Percentiles rank a stretch among this genome's conserved stretches.
phyloP scores from a whole-genome alignment of 2,113 vertebrate genomes.

The Acrocephalus arundinaceus region DNA sequence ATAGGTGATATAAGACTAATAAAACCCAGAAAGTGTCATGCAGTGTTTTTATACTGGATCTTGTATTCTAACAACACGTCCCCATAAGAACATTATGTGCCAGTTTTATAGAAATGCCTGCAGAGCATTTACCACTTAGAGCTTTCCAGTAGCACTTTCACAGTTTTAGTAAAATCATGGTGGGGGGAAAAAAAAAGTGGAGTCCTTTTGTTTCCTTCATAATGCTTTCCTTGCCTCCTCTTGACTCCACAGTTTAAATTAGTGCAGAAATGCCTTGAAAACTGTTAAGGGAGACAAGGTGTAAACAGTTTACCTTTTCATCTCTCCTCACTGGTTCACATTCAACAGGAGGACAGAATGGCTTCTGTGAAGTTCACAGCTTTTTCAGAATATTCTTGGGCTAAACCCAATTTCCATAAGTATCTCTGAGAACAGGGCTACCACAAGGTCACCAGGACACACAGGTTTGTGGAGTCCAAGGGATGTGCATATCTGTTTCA shows the following conservation, averaged over 20 bases:
- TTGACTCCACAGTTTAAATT: background rate
- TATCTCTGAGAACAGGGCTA: background rate
- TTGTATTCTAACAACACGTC: fast-evolving
- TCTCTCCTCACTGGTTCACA: fast-evolving
- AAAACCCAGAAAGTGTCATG: background rate
- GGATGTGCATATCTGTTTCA: background rate
- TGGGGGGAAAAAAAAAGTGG: no score
- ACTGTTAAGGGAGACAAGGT: background rate
- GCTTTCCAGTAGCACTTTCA: background rate
- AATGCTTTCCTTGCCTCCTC: background rate
- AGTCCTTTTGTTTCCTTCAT: background rate
- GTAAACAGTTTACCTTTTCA: background rate
- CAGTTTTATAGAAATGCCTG: background rate
- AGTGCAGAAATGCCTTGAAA: background rate
- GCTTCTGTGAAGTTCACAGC: background rate
- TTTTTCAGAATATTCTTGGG: background rate
- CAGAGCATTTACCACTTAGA: background rate
- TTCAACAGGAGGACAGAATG: background rate
- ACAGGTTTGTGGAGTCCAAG: background rate
- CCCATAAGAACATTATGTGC: background rate
- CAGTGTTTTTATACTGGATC: background rate
- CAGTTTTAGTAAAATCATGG: background rate
- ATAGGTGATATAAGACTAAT: background rate
- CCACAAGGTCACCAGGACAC: background rate
- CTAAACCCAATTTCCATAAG: background rate